phyloP scores from a whole-genome alignment of 1,140 invertebrate species.

The Rhagoletis zephyria region DNA sequence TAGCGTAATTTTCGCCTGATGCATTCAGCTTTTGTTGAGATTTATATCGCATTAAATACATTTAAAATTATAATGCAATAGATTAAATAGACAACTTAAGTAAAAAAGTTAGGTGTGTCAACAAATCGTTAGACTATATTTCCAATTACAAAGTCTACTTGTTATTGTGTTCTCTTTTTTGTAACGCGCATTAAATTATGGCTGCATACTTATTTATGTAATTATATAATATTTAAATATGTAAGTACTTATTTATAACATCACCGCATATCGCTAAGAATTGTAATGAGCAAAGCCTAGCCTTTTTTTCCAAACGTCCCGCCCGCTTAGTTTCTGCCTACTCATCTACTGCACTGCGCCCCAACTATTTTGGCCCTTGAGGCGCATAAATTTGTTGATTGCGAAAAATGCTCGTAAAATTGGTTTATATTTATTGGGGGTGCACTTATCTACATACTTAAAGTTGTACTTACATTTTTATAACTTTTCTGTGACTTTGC shows the following conservation, averaged over 20 bases:
- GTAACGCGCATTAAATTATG: not conserved
- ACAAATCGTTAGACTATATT: not conserved
- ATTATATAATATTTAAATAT: not conserved
- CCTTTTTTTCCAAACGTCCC: not conserved
- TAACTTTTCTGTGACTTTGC: too few species aligned
- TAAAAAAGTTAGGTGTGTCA: constrained; percentile 5
- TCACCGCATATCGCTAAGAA: constrained; percentile 8
- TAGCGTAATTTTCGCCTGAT: too few species aligned
- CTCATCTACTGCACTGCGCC: not conserved
- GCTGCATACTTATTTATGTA: not conserved
- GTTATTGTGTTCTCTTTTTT: not conserved
- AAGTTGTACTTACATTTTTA: too few species aligned
- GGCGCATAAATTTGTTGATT: too few species aligned
- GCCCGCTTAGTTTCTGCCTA: not conserved
- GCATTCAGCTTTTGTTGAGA: too few species aligned
- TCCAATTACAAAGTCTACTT: constrained; percentile 7
- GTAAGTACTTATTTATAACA: not conserved
- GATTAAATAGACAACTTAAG: not conserved
- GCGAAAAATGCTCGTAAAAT: too few species aligned
- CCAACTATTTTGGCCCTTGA: not conserved
- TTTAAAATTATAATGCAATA: too few species aligned
- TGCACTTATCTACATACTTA: too few species aligned
- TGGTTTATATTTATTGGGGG: too few species aligned
- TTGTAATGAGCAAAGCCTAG: constrained; percentile 12
- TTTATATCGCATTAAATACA: too few species aligned